Evolutionary conservation across 2,888 invertebrate genomes (phyloP), one percentile per base, ranked within the genome.

Genomic region (Acanthococcus lagerstroemiae): DNA sequence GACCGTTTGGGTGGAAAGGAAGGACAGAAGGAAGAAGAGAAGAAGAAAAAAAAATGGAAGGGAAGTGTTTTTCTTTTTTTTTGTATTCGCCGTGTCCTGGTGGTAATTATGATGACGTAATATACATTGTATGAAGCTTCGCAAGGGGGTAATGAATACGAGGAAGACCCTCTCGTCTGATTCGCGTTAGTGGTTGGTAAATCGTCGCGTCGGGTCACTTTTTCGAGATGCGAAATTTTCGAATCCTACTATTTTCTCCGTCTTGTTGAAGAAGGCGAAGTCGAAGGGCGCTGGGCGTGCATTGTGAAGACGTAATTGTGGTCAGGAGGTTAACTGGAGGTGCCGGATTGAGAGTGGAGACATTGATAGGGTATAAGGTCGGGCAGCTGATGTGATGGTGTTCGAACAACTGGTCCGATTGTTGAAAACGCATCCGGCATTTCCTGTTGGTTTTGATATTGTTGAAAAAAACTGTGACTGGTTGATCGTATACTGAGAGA

Each of bases 31-130:
- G 12, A 9, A 37, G n/a, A 9, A n/a, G n/a, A n/a, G 37, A 37
- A 37, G 37, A n/a, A n/a, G 37, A 4, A 50, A 48, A 21, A 50
- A 21, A 9, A 21, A 9, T 2, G 21, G 15, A 50, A 12, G 50
- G n/a, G n/a, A n/a, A n/a, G n/a, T n/a, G n/a, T n/a, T n/a, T n/a
- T n/a, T n/a, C n/a, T n/a, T n/a, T n/a, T n/a, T n/a, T n/a, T n/a
- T n/a, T 50, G 9, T 50, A 21, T 21, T 9, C 19, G 17, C 50
- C 17, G 50, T n/a, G 21, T 50, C 9, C 21, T 19, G 50, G 50
- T 50, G 50, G 50, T 50, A 50, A 50, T 50, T 50, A 50, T 50
- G 50, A 50, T 50, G 50, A 50, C 50, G 50, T 50, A 50, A 50
- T 50, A 19, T 50, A 50, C 50, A 50, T 50, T 50, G 50, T 50